phyloP scores from a whole-genome alignment of 2,888 invertebrate species.

The Seira musarum region DNA sequence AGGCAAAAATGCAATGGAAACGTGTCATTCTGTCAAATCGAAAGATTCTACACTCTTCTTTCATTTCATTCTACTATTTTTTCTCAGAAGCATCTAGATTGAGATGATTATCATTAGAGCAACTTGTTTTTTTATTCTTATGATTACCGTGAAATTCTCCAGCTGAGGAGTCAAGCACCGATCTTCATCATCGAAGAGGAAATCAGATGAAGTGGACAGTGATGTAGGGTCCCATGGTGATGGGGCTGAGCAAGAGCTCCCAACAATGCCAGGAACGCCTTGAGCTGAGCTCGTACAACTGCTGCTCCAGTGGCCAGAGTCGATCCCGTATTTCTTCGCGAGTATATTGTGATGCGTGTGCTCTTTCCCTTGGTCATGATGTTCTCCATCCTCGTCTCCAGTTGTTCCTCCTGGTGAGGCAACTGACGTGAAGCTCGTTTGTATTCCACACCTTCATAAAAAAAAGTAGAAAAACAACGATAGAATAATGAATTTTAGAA shows the following conservation, averaged over 20 bases:
- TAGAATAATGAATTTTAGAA: background rate
- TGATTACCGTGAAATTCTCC: constrained; percentile 68
- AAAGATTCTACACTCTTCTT: too few species aligned
- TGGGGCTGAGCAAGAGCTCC: constrained; percentile 66
- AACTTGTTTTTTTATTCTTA: constrained; percentile 10
- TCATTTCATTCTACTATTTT: too few species aligned
- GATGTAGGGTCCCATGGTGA: constrained; percentile 69
- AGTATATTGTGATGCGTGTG: constrained; percentile 38
- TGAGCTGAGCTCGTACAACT: constrained; percentile 68
- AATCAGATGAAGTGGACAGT: constrained; percentile 67
- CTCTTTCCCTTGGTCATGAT: constrained; percentile 18
- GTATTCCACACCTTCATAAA: constrained; percentile 68
- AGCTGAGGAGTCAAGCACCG: constrained; percentile 69
- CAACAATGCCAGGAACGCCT: constrained; percentile 54
- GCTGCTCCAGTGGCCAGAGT: constrained; percentile 70
- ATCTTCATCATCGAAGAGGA: constrained; percentile 69
- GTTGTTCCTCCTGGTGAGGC: constrained; percentile 60
- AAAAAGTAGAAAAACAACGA: constrained; percentile 22
- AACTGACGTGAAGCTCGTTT: constrained; percentile 69
- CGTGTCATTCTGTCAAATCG: background rate
- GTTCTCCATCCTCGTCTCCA: constrained; percentile 47
- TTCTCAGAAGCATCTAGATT: background rate
- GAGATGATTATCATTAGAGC: background rate
- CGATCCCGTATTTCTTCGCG: constrained; percentile 68
- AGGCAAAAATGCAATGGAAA: background rate